These are phyloP conservation scores for Ascidia mentula DNA, from an alignment of 23 tunicate species.

Conservation along the genomic window DNA sequence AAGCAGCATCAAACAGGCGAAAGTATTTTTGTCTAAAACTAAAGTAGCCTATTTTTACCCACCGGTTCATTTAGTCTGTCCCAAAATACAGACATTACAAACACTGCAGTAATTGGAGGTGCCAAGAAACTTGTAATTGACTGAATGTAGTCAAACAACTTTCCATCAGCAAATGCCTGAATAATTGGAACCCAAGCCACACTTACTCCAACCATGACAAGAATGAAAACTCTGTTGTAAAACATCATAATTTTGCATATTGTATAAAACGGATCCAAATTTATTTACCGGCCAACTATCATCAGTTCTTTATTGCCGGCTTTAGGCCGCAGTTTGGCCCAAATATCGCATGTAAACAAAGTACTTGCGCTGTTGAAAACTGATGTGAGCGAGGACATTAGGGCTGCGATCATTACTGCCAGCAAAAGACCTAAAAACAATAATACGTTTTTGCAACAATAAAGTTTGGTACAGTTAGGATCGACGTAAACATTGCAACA, in stretches of 20 bases:
- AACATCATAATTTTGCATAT: too few relatives aligned
- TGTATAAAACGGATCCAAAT: background rate
- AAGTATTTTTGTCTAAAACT: background rate
- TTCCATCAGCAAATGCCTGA: slow-evolving; percentile 70
- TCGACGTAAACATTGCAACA: too few relatives aligned
- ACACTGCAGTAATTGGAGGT: slow-evolving; percentile 92
- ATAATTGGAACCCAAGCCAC: slow-evolving; percentile 93
- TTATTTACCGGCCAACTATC: slow-evolving; percentile 78
- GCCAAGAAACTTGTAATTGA: slow-evolving; percentile 81
- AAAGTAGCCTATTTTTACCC: too few relatives aligned
- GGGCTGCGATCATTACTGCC: slow-evolving; percentile 90
- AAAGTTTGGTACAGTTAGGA: background rate
- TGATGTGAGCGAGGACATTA: slow-evolving; percentile 91
- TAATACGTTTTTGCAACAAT: background rate
- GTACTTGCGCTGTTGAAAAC: slow-evolving; percentile 90
- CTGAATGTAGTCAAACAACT: slow-evolving; percentile 93
- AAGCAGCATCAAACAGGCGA: background rate
- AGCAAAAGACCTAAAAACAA: slow-evolving; percentile 86
- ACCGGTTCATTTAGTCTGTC: slow-evolving; percentile 84
- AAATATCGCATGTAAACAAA: slow-evolving; percentile 84
- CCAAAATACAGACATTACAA: slow-evolving; percentile 84
- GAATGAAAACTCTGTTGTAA: slow-evolving; percentile 65
- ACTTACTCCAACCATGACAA: slow-evolving; percentile 71
- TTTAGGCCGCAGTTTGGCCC: slow-evolving; percentile 72
- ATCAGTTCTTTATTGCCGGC: slow-evolving; percentile 80